phyloP scores from a whole-genome alignment of 2,888 invertebrate genomes.

The Polietes domitor region DNA sequence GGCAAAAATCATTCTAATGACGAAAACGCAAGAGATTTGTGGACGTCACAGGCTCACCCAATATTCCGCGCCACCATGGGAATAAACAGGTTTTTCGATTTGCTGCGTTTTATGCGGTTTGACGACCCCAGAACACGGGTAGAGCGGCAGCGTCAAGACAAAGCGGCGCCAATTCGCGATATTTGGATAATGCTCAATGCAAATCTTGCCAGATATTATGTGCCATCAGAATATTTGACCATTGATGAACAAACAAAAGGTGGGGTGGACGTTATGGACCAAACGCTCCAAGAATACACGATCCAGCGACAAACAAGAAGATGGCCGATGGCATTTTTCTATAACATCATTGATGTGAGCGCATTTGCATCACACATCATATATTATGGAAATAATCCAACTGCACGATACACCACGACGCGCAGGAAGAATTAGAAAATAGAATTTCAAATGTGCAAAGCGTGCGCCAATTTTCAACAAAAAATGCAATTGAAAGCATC shows the following conservation, averaged over 20 bases:
- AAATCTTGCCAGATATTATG: constrained; percentile 71
- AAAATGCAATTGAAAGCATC: too few species aligned
- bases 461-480: too few species aligned
- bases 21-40: constrained; percentile 25
- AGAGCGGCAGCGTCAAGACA: constrained; percentile 68
- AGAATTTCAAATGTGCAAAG: too few species aligned
- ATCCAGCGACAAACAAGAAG: constrained; percentile 45
- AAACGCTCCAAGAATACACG: constrained; percentile 45
- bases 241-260: constrained; percentile 71
- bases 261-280: constrained; percentile 51
- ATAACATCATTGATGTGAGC: constrained; percentile 5
- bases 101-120: constrained; percentile 72
- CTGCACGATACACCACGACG: constrained; percentile 45
- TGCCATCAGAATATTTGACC: constrained; percentile 71
- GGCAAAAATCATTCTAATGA: constrained; percentile 32
- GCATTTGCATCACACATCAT: neutral
- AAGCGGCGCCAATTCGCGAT: constrained; percentile 70
- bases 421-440: neutral
- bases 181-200: constrained; percentile 73
- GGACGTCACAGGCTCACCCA: constrained; percentile 46
- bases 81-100: constrained; percentile 65
- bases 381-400: neutral
- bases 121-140: constrained; percentile 71
- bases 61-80: constrained; percentile 61
- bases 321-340: constrained; percentile 43